A percentile compares a stretch with the other conserved stretches of the same genome.
phyloP scores from a whole-genome alignment of 2,113 vertebrate species.

The Salminus brasiliensis region DNA sequence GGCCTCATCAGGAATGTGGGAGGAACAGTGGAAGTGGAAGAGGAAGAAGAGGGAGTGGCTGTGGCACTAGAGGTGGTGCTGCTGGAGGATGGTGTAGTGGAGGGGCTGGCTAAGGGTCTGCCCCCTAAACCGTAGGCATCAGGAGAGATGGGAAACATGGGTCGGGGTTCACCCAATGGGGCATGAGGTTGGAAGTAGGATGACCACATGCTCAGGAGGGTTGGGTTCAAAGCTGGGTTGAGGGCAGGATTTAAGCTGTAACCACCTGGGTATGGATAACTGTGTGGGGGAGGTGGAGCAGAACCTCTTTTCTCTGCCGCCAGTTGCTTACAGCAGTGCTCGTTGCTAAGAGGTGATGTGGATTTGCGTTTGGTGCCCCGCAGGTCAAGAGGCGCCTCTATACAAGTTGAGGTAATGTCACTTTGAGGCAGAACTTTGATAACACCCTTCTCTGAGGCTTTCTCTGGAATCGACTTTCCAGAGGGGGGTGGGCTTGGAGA shows the following conservation, averaged over 20 bases:
- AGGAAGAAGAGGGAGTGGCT: slow-evolving; percentile 75
- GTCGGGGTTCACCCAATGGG: slow-evolving; percentile 83
- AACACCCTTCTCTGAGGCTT: slow-evolving; percentile 40
- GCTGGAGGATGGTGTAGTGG: too few species aligned
- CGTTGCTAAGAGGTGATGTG: slow-evolving; percentile 68
- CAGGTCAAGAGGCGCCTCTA: slow-evolving; percentile 81
- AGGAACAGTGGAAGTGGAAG: slow-evolving; percentile 81
- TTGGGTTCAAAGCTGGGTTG: slow-evolving; percentile 79
- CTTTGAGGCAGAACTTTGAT: slow-evolving; percentile 21
- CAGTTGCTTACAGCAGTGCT: slow-evolving; percentile 81
- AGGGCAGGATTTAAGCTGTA: slow-evolving; percentile 86
- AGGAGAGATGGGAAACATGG: slow-evolving; percentile 85
- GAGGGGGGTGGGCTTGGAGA: slow-evolving; percentile 66
- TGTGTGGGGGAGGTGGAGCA: slow-evolving; percentile 77
- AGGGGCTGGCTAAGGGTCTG: slow-evolving; percentile 63
- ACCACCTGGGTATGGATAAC: slow-evolving; percentile 83
- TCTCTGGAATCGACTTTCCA: slow-evolving; percentile 50
- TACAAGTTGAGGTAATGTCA: slow-evolving; percentile 63
- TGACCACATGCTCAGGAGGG: slow-evolving; percentile 75
- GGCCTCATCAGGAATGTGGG: slow-evolving; percentile 88
- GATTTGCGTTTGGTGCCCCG: slow-evolving; percentile 85
- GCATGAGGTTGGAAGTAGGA: slow-evolving; percentile 87
- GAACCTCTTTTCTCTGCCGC: slow-evolving; percentile 75
- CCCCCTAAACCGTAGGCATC: slow-evolving; percentile 73
- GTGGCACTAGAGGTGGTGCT: slow-evolving; percentile 81